Percentiles rank a stretch among this genome's conserved stretches.
phyloP scores from a whole-genome alignment of 2,797 vertebrate genomes.

The Malacoraja senta region DNA sequence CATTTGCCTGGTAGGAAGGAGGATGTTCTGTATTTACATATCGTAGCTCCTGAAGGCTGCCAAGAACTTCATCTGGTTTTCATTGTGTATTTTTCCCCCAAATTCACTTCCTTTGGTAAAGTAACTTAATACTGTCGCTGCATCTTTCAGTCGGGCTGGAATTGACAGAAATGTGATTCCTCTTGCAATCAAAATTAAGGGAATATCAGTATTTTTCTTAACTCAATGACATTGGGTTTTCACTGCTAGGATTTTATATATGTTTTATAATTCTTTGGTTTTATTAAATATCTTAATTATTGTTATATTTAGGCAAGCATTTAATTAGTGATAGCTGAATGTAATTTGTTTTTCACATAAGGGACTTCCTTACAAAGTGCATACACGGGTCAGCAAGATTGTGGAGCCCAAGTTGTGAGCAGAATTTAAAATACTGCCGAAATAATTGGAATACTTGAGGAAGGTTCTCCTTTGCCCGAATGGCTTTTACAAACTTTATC shows the following conservation, averaged over 20 bases:
- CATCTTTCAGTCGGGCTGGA: neutral
- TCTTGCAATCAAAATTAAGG: neutral
- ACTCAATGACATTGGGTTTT: neutral
- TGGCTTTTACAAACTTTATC: neutral
- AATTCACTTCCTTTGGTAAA: conserved; percentile 12
- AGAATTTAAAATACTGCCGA: neutral
- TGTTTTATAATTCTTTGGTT: neutral
- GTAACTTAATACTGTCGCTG: neutral
- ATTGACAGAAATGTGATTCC: neutral
- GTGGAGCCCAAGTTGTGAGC: neutral
- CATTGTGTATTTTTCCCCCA: neutral
- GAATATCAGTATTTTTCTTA: neutral
- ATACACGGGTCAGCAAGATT: no score
- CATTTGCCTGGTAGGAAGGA: neutral
- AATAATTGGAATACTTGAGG: neutral
- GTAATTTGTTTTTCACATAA: no score
- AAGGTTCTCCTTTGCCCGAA: neutral
- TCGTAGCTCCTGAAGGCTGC: neutral
- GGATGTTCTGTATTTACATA: conserved; percentile 20
- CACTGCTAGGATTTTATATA: neutral
- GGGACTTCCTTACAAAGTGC: no score
- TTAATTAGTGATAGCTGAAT: neutral
- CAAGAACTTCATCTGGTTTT: neutral
- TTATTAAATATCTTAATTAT: neutral
- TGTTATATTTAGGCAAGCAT: neutral